A percentile compares a stretch with the other conserved stretches of the same genome.
Evolutionary conservation across 2,888 invertebrate species (phyloP).

Genomic region (Heliconius ethilla): DNA sequence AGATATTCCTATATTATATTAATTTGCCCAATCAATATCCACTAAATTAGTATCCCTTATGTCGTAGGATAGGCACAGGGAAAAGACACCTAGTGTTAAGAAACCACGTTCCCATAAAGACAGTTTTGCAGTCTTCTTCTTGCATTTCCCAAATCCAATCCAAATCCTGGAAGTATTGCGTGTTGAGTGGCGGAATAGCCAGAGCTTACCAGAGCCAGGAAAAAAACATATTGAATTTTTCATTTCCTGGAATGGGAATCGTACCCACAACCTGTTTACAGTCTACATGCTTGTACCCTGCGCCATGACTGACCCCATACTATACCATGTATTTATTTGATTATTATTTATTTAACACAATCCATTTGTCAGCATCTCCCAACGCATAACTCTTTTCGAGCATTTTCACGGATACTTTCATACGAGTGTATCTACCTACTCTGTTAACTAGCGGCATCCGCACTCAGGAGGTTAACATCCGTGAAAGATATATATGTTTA

Average conservation of each 20-base stretch:
- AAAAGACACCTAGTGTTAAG: background rate
- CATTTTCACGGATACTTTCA: conserved; percentile 27
- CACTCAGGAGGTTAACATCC: conserved; percentile 36
- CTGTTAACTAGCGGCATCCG: conserved; percentile 38
- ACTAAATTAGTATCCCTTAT: background rate
- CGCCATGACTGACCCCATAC: no score
- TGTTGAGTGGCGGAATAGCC: no score
- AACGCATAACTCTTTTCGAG: conserved; percentile 7
- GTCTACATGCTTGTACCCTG: background rate
- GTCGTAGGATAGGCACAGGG: no score
- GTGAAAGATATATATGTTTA: conserved; percentile 44
- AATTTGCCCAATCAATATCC: no score
- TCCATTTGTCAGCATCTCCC: conserved; percentile 3
- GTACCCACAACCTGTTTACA: background rate
- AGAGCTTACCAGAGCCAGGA: no score
- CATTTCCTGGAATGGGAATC: background rate
- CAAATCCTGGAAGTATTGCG: background rate
- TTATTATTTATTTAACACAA: background rate
- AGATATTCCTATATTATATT: background rate
- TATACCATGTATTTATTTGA: no score
- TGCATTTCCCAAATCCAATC: background rate
- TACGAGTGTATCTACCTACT: conserved; percentile 29
- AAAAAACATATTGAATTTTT: background rate
- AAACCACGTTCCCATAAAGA: background rate
- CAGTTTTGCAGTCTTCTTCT: no score